These are phyloP conservation scores for Agapostemon virescens DNA, from an alignment of 2,888 invertebrate species.

Conservation along the genomic window DNA sequence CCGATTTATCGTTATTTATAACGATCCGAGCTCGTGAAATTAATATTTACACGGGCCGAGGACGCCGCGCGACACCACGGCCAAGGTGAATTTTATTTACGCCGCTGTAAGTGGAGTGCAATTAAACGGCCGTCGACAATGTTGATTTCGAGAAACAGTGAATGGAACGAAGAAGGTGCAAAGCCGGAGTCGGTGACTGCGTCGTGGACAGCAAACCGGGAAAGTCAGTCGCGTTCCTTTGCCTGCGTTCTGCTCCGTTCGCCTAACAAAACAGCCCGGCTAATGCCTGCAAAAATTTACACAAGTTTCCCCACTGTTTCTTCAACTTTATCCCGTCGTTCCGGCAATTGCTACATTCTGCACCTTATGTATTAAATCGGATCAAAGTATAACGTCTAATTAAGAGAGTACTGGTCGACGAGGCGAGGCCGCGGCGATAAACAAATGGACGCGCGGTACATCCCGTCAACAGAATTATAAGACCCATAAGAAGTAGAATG, in stretches of 20 bases:
- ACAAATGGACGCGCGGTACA: not conserved
- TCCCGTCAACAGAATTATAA: not conserved
- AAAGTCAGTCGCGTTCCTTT: not conserved
- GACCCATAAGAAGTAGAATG: too few relatives aligned
- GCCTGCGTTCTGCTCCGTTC: not conserved
- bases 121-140: conserved; percentile 43
- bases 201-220: not conserved
- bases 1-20: conserved; percentile 71
- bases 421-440: too few relatives aligned
- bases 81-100: conserved; percentile 57
- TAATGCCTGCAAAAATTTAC: not conserved
- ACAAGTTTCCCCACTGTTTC: not conserved
- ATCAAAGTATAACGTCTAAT: not conserved
- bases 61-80: conserved; percentile 21
- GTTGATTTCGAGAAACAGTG: conserved; percentile 46
- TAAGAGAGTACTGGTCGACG: not conserved
- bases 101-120: conserved; percentile 33
- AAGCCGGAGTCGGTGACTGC: not conserved
- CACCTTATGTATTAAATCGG: conserved; percentile 5
- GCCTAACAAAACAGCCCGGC: not conserved
- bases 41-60: conserved; percentile 66
- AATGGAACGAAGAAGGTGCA: conserved; percentile 20
- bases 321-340: not conserved
- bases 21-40: conserved; percentile 71
- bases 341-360: conserved; percentile 1